A percentile compares a stretch with the other conserved stretches of the same genome.
Evolutionary conservation across 2,888 invertebrate genomes (phyloP).

Genomic region (Dasysyrphus tricinctus): DNA sequence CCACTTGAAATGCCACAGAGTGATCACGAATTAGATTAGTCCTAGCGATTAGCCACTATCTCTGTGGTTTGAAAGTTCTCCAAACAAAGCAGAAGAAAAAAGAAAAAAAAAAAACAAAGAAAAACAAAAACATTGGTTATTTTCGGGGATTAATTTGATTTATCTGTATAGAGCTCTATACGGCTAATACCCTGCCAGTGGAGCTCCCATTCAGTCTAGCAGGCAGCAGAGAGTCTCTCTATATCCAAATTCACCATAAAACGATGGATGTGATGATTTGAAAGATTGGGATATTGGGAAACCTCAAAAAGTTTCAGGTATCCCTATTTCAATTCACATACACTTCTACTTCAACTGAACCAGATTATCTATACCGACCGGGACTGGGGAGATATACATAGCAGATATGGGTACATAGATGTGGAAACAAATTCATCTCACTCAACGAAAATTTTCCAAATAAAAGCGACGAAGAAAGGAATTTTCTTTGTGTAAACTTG

Average conservation of each 20-base stretch:
- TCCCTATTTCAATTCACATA: conserved; percentile 1
- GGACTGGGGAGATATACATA: conserved; percentile 29
- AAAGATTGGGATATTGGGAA: conserved; percentile 34
- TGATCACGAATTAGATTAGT: conserved; percentile 43
- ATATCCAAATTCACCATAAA: background rate
- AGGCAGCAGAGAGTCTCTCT: background rate
- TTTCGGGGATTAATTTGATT: conserved; percentile 59
- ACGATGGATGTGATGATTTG: conserved; percentile 53
- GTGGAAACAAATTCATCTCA: conserved; percentile 60
- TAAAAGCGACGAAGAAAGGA: conserved; percentile 55
- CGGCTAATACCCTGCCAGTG: background rate
- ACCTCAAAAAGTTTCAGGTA: conserved; percentile 52
- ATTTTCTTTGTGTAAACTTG: conserved; percentile 60
- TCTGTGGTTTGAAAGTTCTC: conserved; percentile 33
- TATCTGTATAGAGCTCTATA: conserved; percentile 12
- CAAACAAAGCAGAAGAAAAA: conserved; percentile 4
- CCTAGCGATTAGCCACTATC: conserved; percentile 45
- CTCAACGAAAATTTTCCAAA: conserved; percentile 57
- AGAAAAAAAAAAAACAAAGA: background rate
- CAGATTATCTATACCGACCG: conserved; percentile 31
- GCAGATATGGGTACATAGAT: background rate
- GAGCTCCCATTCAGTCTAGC: conserved; percentile 14
- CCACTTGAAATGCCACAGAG: conserved; percentile 30
- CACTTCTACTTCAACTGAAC: conserved; percentile 13
- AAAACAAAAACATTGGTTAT: conserved; percentile 7